Conservation (phyloP, 2,888 invertebrate genomes). For the Hybos culiciformis region DNA sequence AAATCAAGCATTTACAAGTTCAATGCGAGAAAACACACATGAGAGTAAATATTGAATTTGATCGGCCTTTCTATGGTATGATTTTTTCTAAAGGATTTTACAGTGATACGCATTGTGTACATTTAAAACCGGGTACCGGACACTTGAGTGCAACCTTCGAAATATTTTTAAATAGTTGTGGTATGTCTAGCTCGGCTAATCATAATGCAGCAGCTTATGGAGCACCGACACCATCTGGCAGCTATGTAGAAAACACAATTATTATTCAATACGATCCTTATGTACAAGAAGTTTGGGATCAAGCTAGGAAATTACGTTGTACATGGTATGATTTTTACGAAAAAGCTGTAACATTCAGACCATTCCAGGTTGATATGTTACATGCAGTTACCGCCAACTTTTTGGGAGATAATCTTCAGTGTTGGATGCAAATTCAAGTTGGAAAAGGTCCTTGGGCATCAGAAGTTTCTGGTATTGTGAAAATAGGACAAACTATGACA, state of each 20-base stretch:
- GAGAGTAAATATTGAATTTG: conserved; percentile 90
- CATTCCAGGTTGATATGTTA: conserved; percentile 91
- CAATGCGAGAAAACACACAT: conserved; percentile 93
- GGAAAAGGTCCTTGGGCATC: conserved; percentile 97
- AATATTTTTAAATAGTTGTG: conserved; percentile 84
- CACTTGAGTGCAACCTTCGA: conserved; percentile 86
- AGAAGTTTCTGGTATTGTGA: conserved; percentile 88
- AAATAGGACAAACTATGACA: conserved; percentile 93
- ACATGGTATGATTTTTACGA: conserved; percentile 96
- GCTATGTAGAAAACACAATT: conserved; percentile 88
- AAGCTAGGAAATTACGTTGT: conserved; percentile 75
- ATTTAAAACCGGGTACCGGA: conserved; percentile 80
- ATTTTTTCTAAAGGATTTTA: conserved; percentile 91
- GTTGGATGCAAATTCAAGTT: conserved; percentile 96
- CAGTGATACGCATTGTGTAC: conserved; percentile 82
- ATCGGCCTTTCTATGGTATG: conserved; percentile 89
- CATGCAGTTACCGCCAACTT: conserved; percentile 92
- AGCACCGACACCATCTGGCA: conserved; percentile 79
- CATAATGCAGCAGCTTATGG: conserved; percentile 73
- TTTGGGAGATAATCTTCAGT: conserved; percentile 87
- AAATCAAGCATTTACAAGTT: conserved; percentile 85
- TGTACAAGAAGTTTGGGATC: conserved; percentile 93
- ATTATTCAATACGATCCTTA: conserved; percentile 91
- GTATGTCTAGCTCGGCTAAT: conserved; percentile 86
- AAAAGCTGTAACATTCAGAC: conserved; percentile 86